Conservation (phyloP, 1,140 invertebrate species). For the Heliconius eleuchia region DNA sequence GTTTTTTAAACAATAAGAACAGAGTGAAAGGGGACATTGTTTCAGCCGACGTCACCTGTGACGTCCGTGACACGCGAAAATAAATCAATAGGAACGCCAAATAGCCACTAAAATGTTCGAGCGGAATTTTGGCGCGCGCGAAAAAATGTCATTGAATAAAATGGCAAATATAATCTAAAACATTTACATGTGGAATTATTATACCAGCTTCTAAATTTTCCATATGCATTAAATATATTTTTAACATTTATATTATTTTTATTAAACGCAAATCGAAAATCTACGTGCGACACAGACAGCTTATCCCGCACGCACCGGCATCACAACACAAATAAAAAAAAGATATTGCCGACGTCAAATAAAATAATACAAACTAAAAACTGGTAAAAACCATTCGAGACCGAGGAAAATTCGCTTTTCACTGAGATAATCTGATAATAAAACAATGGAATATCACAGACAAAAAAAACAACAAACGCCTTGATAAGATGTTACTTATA, state of each 20-base stretch:
- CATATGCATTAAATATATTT: no score
- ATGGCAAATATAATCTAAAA: neutral
- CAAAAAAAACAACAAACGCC: constrained; percentile 30
- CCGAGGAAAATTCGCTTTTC: constrained; percentile 36
- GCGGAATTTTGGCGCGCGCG: constrained; percentile 38
- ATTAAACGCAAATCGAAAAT: neutral
- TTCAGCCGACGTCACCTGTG: constrained; percentile 39
- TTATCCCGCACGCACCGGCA: constrained; percentile 1
- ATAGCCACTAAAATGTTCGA: constrained; percentile 24
- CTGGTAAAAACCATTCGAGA: constrained; percentile 7
- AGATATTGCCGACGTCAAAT: neutral
- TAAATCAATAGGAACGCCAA: constrained; percentile 43
- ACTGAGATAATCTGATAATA: constrained; percentile 26
- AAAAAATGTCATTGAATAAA: constrained; percentile 22
- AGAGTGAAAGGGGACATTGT: constrained; percentile 29
- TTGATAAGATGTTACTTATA: constrained; percentile 49
- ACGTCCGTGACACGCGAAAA: constrained; percentile 42
- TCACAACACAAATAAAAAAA: constrained; percentile 5
- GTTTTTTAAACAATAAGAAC: neutral
- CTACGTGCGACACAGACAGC: neutral
- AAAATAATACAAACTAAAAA: neutral
- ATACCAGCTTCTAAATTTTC: no score
- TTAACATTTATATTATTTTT: neutral
- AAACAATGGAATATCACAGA: constrained; percentile 20
- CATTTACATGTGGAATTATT: neutral